Evolutionary conservation across 53 echinoderm and acorn worm genomes (phyloP), one percentile per base, ranked within the genome.

Genomic region (Arbacia lixula): DNA sequence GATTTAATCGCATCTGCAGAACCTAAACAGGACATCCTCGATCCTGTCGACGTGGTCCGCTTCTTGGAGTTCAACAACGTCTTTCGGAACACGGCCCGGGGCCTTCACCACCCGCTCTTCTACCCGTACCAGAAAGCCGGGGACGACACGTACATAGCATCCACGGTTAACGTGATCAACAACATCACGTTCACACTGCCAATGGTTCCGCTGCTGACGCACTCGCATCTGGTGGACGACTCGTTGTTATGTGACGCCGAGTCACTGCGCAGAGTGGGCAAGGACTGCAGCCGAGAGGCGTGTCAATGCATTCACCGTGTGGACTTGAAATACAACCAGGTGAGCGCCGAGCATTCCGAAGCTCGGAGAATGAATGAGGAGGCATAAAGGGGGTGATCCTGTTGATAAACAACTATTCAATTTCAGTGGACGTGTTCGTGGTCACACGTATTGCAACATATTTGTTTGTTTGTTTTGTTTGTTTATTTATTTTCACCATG

Each of bases 281-380:
- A 49, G 19, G 71, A 93, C 66, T 93, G 93, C 56, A 50, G 43
- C 31, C n/a, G 50, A 37, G 72, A 90, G 37, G 91, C 84, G 12
- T 93, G 93, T 75, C 72, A 90, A 53, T 93, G 93, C 28, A 84
- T 83, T 4, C 88, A 93, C 30, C 53, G 62, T 14, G 34, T 90
- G 17, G 82, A 88, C 34, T 71, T 90, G 41, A 65, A 83, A 29
- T 22, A 88, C 0, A 87, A 88, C 24, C 64, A 93, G 74, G 93
- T 93, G 69, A 17, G 46, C 8, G 6, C 14, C n/a, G n/a, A n/a
- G n/a, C n/a, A n/a, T n/a, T n/a, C n/a, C n/a, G n/a, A n/a, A n/a
- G n/a, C n/a, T n/a, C n/a, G n/a, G n/a, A n/a, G n/a, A n/a, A n/a
- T n/a, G n/a, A n/a, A n/a, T n/a, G n/a, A n/a, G n/a, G n/a, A n/a